phyloP scores from a whole-genome alignment of 2,888 invertebrate species.

The Morinoia aosen region DNA sequence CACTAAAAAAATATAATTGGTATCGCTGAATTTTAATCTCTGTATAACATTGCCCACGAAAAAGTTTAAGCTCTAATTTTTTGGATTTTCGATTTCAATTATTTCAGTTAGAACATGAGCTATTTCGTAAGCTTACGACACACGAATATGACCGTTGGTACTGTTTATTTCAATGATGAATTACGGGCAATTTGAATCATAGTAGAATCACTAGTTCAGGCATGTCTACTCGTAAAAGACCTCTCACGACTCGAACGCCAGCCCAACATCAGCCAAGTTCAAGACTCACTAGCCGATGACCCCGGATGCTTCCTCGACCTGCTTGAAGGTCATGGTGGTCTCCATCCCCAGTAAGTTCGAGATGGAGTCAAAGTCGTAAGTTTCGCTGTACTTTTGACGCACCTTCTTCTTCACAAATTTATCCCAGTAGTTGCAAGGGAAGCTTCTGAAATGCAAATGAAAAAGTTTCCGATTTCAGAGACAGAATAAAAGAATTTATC shows the following conservation, averaged over 20 bases:
- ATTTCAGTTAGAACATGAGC: background rate
- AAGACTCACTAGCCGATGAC: constrained; percentile 82
- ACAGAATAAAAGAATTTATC: background rate
- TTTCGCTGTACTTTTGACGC: constrained; percentile 95
- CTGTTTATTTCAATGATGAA: background rate
- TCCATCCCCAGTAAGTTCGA: constrained; percentile 98
- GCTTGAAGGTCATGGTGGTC: constrained; percentile 88
- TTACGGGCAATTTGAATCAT: background rate
- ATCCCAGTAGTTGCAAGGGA: constrained; percentile 99
- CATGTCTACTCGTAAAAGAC: no score
- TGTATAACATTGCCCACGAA: no score
- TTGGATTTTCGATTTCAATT: no score
- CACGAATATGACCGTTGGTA: background rate
- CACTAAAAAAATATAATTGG: no score
- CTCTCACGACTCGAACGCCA: no score
- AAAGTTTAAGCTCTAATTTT: no score
- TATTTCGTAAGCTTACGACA: background rate
- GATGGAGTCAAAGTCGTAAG: constrained; percentile 96
- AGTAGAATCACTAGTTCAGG: background rate
- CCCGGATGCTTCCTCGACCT: constrained; percentile 83
- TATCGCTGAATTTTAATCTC: no score
- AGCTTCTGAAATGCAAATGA: constrained; percentile 81
- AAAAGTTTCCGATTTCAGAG: background rate
- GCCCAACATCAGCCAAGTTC: background rate
- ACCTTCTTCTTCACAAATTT: constrained; percentile 99